A percentile compares a stretch with the other conserved stretches of the same genome.
These are phyloP conservation scores for Phylloscopus trochilus DNA, from an alignment of 2,113 vertebrate genomes.

Conservation along the genomic window DNA sequence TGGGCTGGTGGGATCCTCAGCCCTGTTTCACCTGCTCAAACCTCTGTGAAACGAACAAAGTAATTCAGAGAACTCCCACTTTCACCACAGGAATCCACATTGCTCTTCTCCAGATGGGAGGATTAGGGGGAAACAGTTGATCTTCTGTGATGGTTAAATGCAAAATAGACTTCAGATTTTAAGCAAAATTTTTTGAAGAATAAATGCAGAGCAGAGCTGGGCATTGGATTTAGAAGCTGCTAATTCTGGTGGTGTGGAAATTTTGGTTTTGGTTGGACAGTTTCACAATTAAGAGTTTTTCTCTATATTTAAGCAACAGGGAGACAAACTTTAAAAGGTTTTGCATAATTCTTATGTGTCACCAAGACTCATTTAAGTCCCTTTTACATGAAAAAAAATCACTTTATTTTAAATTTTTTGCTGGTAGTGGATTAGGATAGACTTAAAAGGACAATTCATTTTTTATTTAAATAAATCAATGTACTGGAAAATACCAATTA, in stretches of 20 bases:
- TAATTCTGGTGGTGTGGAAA: background rate
- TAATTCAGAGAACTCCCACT: background rate
- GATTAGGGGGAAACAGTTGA: background rate
- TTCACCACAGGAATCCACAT: rapidly evolving
- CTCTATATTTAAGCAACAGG: background rate
- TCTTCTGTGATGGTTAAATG: background rate
- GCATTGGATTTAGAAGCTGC: background rate
- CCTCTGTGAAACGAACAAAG: background rate
- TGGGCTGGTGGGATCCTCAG: background rate
- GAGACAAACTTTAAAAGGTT: constrained; percentile 20
- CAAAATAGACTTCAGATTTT: background rate
- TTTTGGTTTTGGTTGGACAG: constrained; percentile 3
- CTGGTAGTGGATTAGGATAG: constrained; percentile 6
- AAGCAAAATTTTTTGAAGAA: background rate
- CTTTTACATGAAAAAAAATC: background rate
- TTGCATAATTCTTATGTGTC: background rate
- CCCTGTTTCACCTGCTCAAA: background rate
- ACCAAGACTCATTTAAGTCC: background rate
- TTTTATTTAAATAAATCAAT: constrained; percentile 37
- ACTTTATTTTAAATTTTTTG: background rate
- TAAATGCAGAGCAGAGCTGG: background rate
- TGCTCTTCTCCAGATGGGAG: background rate
- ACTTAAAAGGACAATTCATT: constrained; percentile 12
- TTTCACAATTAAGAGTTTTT: constrained; percentile 31
- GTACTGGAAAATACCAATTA: constrained; percentile 44